Conservation (phyloP, 2,797 vertebrate genomes). For the Eurystomus glaucurus region DNA sequence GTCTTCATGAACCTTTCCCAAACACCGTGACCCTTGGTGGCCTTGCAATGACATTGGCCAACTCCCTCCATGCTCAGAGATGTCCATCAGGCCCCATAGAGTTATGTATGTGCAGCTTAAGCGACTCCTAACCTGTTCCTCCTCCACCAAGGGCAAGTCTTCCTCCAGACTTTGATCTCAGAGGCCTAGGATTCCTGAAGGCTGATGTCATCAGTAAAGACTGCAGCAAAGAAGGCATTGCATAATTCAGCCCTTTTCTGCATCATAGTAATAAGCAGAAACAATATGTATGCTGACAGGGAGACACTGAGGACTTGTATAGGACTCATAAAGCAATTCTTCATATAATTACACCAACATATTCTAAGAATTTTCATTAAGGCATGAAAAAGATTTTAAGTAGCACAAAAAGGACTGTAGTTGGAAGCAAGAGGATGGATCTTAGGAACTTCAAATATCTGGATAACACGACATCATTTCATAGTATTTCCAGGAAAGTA, state of each 20-base stretch:
- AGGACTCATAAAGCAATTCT: neutral
- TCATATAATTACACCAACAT: neutral
- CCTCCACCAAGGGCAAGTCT: neutral
- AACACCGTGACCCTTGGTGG: neutral
- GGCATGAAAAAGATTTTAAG: neutral
- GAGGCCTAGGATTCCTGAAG: neutral
- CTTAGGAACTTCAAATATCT: neutral
- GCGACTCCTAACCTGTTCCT: neutral
- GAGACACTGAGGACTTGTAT: neutral
- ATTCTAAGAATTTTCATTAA: neutral
- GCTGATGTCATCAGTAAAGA: neutral
- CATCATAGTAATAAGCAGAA: neutral
- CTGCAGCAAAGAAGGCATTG: neutral
- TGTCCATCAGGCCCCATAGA: neutral
- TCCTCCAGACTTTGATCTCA: neutral
- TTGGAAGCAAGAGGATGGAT: neutral
- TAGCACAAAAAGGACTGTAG: neutral
- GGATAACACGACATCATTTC: neutral
- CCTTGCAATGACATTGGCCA: neutral
- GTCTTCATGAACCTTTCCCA: neutral
- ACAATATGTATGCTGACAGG: neutral
- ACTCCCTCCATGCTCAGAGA: neutral
- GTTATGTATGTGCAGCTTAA: fast-evolving
- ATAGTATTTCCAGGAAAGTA: neutral
- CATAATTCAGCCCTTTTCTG: neutral